Conservation (phyloP, 1,140 invertebrate species). For the Ooceraea biroi region DNA sequence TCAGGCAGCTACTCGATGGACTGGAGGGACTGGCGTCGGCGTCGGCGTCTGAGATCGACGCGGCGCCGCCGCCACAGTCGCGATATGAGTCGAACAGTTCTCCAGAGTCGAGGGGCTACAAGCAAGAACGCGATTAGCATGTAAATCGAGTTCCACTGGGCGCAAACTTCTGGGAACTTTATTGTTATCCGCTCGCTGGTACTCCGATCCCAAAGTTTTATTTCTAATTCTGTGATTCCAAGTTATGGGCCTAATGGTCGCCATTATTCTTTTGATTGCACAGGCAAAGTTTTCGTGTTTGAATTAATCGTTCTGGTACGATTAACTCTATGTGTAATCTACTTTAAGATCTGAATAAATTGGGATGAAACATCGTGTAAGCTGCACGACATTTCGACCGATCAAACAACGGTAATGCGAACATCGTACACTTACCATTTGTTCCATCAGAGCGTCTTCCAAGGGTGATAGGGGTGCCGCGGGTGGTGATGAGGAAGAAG, state of each 20-base stretch:
- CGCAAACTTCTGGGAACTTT: background rate
- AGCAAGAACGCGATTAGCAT: constrained; percentile 36
- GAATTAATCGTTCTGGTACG: constrained; percentile 14
- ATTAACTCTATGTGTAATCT: background rate
- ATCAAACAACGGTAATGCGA: constrained; percentile 25
- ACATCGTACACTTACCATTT: constrained; percentile 80
- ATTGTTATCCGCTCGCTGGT: constrained; percentile 5
- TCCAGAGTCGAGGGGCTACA: constrained; percentile 83
- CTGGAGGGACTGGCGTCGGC: constrained; percentile 85
- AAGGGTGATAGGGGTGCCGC: constrained; percentile 82
- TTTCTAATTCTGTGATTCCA: constrained; percentile 38
- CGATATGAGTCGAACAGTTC: constrained; percentile 85
- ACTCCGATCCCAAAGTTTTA: constrained; percentile 20
- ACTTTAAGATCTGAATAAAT: background rate
- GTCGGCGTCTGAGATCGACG: constrained; percentile 84
- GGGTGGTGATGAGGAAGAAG: constrained; percentile 82
- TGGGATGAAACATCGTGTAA: background rate
- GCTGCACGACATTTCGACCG: background rate
- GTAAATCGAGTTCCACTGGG: constrained; percentile 22
- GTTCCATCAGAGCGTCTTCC: constrained; percentile 85
- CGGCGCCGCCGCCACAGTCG: constrained; percentile 84
- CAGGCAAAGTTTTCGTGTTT: background rate
- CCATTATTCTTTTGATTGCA: background rate
- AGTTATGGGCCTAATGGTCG: background rate
- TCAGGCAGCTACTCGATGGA: constrained; percentile 87